Base-by-base conservation (phyloP, 2,797 vertebrate species). In the Eulemur albifrons region DNA sequence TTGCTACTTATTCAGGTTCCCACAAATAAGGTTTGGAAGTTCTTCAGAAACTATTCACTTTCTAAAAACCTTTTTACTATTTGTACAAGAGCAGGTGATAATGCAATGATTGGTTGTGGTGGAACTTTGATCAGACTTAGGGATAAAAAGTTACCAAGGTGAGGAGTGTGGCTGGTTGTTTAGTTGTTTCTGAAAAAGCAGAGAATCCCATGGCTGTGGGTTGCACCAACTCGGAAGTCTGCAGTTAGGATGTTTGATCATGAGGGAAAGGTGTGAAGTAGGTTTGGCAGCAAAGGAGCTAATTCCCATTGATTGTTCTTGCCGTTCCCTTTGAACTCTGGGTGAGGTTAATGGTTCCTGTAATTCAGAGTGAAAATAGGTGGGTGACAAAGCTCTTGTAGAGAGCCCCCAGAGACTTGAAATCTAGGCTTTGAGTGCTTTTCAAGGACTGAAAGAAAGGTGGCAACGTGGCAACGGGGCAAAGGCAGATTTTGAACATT, bases 281-380 rank as follows among this genome's bases (percentile, higher is more conserved):
- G 12, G 61, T 80, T 35, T 27, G n/a, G 54, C 54, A 77, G 52
- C 81, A 61, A 61, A 63, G 13, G 45, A 89, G 40, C 35, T 61
- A 59, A 20, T 35, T 54, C 61, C 63, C 59, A 45, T 50, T 20
- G 27, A 15, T 15, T 76, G 81, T 90, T 45, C 72, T 15, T 61
- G 67, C 43, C 13, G 65, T 40, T 79, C 45, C 25, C 67, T 92
- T 93, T 92, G 90, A 93, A 61, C 76, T 92, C 57, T 27, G 18
- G 65, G 35, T 82, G 25, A 0, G 17, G n/a, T 70, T 81, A 94
- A 69, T 52, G 61, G 21, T 27, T 57, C 38, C 80, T 61, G 0
- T 59, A 67, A 73, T 84, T 97, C 76, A 85, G 88, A 92, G 35
- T 76, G 54, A 90, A 96, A 88, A 73, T 82, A 35, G 73, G 23